Evolutionary conservation across 2,888 invertebrate species (phyloP), one percentile per base, ranked within the genome.

Genomic region (Serrognathus titanus): DNA sequence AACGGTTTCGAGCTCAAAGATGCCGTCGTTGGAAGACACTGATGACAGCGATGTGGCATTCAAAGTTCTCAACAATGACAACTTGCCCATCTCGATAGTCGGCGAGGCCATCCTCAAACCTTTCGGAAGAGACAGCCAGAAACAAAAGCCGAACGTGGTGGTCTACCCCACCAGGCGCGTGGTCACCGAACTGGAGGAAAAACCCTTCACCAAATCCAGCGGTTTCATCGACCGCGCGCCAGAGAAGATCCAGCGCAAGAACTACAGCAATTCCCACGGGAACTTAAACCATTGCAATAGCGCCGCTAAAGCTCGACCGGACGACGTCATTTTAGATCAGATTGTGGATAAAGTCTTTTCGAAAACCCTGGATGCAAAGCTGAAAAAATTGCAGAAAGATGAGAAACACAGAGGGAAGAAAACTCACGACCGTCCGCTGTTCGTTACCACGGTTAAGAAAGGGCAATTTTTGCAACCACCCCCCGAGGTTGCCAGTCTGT

Each of bases 401-500:
- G 84, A 63, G 48, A 64, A 66, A 47, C 55, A 58, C 8, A 48
- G 51, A 11, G 51, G 31, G 24, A 56, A 54, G 48, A 53, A n/a
- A 49, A 38, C 36, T n/a, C 53, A 58, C 35, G 58, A 49, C 13
- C 65, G 63, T 31, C 63, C 73, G 0, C 70, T 70, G 8, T 92
- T 92, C 71, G 85, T 92, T 62, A 91, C 90, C 8, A 91, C 91
- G 0, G 92, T 92, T 43, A 88, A 87, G 66, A 85, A 84, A 51
- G 92, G 92, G 2, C 85, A 86, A 67, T 92, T 92, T 72, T 77
- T 92, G 62, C 85, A 88, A 69, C 92, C 92, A 4, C 89, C 90
- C 1, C 85, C 86, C n/a, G 85, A 85, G 69, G 77, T 87, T 43
- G 88, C 89, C 6, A 75, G 78, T 5, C 78, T 87, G n/a, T 78